Evolutionary conservation across 1,140 invertebrate genomes (phyloP).

Genomic region (Ylistrum balloti): DNA sequence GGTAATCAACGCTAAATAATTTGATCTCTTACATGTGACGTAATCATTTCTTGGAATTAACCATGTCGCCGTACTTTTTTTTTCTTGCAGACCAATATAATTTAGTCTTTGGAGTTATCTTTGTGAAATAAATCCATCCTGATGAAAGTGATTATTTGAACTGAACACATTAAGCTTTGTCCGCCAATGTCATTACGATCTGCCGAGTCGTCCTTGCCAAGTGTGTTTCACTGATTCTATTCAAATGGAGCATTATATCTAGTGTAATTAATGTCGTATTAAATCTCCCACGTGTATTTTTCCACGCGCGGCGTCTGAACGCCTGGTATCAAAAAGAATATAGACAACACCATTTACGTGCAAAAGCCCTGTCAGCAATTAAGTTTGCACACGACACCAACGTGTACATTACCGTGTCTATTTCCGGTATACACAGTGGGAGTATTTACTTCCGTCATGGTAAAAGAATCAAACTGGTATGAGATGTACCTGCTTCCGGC

Average conservation of each 20-base stretch:
- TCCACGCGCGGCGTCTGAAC: neutral
- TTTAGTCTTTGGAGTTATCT: neutral
- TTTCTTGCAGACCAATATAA: neutral
- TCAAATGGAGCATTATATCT: neutral
- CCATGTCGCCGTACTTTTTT: neutral
- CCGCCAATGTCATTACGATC: neutral
- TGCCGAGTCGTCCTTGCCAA: neutral
- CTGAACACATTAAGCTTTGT: neutral
- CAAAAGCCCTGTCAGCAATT: slow-evolving; percentile 10
- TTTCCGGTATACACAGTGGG: slow-evolving; percentile 12
- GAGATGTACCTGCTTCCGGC: neutral
- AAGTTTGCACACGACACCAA: neutral
- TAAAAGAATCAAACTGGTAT: neutral
- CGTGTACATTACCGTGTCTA: neutral
- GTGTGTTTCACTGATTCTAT: slow-evolving; percentile 17
- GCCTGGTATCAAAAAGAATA: slow-evolving; percentile 4
- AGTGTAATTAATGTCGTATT: slow-evolving; percentile 22
- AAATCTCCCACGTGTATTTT: neutral
- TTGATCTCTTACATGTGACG: neutral
- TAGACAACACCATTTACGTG: neutral
- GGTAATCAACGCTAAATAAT: neutral
- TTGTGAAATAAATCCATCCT: neutral
- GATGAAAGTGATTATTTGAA: neutral
- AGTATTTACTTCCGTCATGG: neutral
- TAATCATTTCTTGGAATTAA: neutral